Percentiles rank a stretch among this genome's conserved stretches.
Evolutionary conservation across 2,113 vertebrate genomes (phyloP).

Genomic region (Paraplagusia blochii): DNA sequence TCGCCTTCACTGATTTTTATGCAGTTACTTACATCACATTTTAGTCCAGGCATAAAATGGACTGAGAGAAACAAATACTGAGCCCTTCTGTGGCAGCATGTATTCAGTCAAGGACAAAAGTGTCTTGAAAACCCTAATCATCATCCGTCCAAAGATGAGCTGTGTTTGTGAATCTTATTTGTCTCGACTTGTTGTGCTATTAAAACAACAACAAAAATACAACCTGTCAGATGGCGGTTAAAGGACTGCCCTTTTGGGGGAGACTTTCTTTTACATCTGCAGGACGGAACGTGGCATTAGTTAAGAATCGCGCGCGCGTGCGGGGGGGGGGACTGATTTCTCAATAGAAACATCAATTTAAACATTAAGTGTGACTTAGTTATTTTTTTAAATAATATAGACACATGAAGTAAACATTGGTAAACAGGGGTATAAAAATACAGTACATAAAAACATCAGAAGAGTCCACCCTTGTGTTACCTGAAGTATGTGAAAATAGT

Average conservation of each 20-base stretch:
- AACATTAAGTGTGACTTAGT: too few relatives aligned
- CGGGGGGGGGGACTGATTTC: too few relatives aligned
- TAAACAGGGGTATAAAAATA: too few relatives aligned
- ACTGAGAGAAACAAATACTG: background rate
- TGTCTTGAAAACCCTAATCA: conserved; percentile 11
- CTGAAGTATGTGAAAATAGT: too few relatives aligned
- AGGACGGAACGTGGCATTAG: conserved; percentile 42
- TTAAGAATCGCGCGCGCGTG: conserved; percentile 32
- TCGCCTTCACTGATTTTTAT: too few relatives aligned
- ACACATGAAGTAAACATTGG: too few relatives aligned
- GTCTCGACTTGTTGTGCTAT: conserved; percentile 19
- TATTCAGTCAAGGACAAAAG: background rate
- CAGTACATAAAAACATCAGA: too few relatives aligned
- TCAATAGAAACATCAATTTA: too few relatives aligned
- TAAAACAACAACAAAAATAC: conserved; percentile 12
- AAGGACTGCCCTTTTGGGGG: conserved; percentile 25
- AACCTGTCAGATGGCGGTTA: conserved; percentile 37
- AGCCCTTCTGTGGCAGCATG: background rate
- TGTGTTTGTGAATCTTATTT: conserved; percentile 13
- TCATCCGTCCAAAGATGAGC: conserved; percentile 12
- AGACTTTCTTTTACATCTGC: conserved; percentile 53
- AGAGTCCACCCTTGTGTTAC: too few relatives aligned
- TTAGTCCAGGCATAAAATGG: background rate
- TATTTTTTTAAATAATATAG: too few relatives aligned
- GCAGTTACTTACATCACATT: background rate